A percentile compares a stretch with the other conserved stretches of the same genome.
phyloP scores from a whole-genome alignment of 2,113 vertebrate genomes.

The Acinonyx jubatus region DNA sequence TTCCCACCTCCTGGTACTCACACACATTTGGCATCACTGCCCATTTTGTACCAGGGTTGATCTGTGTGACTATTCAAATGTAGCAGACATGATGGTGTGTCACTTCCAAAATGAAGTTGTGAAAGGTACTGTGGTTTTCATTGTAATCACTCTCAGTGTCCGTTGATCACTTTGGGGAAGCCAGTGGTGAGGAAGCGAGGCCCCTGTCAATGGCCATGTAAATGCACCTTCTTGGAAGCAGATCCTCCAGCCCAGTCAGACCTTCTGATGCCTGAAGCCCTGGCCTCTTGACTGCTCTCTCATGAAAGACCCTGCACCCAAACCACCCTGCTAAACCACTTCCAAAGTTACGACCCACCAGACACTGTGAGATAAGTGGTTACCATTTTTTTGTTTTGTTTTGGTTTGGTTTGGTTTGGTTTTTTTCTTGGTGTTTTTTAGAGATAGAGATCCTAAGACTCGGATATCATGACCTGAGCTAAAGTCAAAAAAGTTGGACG shows the following conservation, averaged over 20 bases:
- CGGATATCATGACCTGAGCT: no score
- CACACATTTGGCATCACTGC: accelerated
- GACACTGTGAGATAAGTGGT: background rate
- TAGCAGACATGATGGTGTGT: background rate
- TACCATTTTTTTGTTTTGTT: no score
- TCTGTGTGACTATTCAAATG: background rate
- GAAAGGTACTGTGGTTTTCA: background rate
- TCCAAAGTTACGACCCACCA: background rate
- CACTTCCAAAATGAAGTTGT: background rate
- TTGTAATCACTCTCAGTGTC: background rate
- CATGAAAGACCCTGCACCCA: background rate
- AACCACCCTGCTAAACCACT: background rate
- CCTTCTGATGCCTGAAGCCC: background rate
- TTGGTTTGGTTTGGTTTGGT: no score
- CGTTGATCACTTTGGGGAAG: background rate
- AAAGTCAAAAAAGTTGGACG: no score
- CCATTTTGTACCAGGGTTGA: accelerated
- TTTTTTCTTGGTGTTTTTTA: no score
- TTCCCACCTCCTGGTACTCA: background rate
- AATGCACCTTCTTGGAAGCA: background rate
- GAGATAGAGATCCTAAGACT: no score
- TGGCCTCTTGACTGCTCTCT: background rate
- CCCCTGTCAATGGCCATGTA: accelerated
- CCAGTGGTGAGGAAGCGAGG: background rate
- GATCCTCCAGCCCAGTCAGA: background rate